A percentile compares a stretch with the other conserved stretches of the same genome.
Evolutionary conservation across 23 tunicate species (phyloP).

Genomic region (Oikopleura vanhoeffeni): DNA sequence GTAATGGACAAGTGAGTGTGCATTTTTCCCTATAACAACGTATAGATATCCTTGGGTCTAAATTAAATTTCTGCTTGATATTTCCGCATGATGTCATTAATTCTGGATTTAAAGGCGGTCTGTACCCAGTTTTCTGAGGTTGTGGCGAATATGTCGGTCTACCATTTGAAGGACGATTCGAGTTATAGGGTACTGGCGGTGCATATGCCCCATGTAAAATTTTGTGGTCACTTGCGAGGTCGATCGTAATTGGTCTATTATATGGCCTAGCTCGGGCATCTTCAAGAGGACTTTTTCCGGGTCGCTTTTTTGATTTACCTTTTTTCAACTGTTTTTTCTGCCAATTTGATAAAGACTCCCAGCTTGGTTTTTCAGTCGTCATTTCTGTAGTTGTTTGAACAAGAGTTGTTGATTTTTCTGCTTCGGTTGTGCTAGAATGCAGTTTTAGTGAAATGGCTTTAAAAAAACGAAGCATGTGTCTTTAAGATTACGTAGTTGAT

Average conservation of each 20-base stretch:
- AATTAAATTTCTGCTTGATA: neutral
- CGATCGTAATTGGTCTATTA: neutral
- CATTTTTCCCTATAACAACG: neutral
- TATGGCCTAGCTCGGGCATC: neutral
- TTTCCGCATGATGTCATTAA: neutral
- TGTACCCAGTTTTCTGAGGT: too few relatives aligned
- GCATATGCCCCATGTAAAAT: neutral
- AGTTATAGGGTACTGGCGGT: neutral
- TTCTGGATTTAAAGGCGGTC: neutral
- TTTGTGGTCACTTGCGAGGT: neutral
- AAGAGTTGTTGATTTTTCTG: too few relatives aligned
- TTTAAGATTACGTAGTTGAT: too few relatives aligned
- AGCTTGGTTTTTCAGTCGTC: too few relatives aligned
- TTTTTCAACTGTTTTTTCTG: neutral
- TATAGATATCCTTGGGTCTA: neutral
- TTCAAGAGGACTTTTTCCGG: too few relatives aligned
- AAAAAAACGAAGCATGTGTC: too few relatives aligned
- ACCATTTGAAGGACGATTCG: neutral
- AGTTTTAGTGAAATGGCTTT: too few relatives aligned
- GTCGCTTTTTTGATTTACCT: neutral
- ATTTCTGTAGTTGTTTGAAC: too few relatives aligned
- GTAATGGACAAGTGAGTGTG: neutral
- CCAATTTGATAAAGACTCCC: too few relatives aligned
- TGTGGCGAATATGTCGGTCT: neutral
- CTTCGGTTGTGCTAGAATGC: too few relatives aligned